phyloP scores from a whole-genome alignment of 2,113 vertebrate species.

The Alethe castanea region DNA sequence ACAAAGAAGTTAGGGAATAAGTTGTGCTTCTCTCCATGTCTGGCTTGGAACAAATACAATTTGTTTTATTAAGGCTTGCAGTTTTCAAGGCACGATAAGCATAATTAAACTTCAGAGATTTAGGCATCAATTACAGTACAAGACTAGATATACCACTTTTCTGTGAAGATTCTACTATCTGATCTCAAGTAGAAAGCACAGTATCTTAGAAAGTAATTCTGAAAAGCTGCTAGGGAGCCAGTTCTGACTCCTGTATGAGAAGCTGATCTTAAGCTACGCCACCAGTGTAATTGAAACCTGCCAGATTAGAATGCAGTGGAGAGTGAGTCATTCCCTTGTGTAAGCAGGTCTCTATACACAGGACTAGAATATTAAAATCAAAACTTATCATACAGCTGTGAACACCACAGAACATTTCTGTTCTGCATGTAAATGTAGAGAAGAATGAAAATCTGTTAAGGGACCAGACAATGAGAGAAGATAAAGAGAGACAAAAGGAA shows the following conservation, averaged over 20 bases:
- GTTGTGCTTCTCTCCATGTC: background rate
- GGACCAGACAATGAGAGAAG: background rate
- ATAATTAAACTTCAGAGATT: background rate
- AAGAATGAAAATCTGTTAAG: background rate
- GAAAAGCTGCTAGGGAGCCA: background rate
- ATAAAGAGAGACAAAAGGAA: background rate
- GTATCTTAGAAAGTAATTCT: background rate
- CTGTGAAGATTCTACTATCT: background rate
- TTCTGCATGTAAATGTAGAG: background rate
- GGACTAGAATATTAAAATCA: conserved; percentile 19
- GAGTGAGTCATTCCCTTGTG: conserved; percentile 13
- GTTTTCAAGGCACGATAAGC: background rate
- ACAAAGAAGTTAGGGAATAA: background rate
- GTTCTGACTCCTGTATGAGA: background rate
- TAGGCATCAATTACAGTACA: background rate
- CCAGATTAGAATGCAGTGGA: background rate
- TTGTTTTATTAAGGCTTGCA: background rate
- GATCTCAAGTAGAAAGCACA: background rate
- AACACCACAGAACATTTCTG: background rate
- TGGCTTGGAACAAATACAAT: background rate
- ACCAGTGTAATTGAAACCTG: background rate
- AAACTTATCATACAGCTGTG: conserved; percentile 1
- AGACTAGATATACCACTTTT: background rate
- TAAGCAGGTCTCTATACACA: background rate
- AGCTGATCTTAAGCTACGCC: background rate